Conservation (phyloP, 2,113 vertebrate genomes). For the Oenanthe melanoleuca region DNA sequence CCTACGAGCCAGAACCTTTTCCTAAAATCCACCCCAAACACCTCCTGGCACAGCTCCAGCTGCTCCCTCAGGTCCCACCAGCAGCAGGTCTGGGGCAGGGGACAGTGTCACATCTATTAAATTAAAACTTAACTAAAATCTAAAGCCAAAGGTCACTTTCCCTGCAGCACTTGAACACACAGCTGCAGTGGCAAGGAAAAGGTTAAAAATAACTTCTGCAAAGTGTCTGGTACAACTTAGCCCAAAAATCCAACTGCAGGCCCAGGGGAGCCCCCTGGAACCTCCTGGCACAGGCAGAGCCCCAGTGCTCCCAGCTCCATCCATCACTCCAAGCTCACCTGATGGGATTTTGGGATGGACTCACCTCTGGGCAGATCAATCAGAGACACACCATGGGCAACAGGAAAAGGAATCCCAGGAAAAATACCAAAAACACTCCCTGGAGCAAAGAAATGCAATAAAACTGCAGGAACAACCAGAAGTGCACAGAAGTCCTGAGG, state of each 20-base stretch:
- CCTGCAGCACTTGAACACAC: background rate
- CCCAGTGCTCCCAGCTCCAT: background rate
- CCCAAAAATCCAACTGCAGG: background rate
- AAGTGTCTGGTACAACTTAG: background rate
- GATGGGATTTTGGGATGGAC: background rate
- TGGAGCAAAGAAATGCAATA: background rate
- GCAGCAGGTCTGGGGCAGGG: background rate
- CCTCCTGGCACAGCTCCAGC: background rate
- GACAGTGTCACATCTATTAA: background rate
- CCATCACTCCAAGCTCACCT: background rate
- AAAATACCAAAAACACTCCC: background rate
- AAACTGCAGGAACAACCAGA: background rate
- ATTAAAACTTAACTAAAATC: background rate
- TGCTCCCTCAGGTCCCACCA: background rate
- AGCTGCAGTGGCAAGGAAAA: background rate
- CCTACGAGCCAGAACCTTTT: accelerated
- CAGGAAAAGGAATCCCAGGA: background rate
- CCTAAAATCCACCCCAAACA: background rate
- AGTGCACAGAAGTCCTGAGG: background rate
- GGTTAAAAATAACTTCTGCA: slow-evolving; percentile 2
- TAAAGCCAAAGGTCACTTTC: background rate
- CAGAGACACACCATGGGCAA: accelerated
- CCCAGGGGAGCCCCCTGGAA: accelerated
- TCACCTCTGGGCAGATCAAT: background rate
- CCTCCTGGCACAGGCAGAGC: background rate